Percentiles rank a stretch among this genome's conserved stretches.
Evolutionary conservation across 2,113 vertebrate genomes (phyloP).

Genomic region (Podocnemis expansa): DNA sequence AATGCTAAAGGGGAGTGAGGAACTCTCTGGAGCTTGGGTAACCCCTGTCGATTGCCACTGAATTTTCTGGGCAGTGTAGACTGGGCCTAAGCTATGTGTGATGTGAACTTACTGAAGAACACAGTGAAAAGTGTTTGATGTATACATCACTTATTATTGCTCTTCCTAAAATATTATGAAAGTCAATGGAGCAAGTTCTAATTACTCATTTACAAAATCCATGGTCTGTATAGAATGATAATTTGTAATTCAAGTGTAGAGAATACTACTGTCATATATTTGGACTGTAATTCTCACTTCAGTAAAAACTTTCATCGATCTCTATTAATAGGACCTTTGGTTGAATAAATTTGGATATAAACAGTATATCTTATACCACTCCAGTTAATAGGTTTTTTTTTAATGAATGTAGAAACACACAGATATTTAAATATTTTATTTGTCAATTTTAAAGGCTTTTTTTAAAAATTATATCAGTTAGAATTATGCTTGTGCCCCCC

Average conservation of each 20-base stretch:
- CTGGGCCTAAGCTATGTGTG: slow-evolving; percentile 5
- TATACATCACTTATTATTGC: slow-evolving; percentile 56
- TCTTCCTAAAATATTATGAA: slow-evolving; percentile 44
- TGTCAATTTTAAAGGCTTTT: neutral
- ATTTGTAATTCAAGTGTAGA: slow-evolving; percentile 62
- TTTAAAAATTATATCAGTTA: neutral
- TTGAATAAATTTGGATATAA: neutral
- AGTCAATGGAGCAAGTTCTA: slow-evolving; percentile 47
- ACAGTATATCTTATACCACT: neutral
- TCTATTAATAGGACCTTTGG: neutral
- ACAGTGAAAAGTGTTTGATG: slow-evolving; percentile 24
- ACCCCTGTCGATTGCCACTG: too few relatives aligned
- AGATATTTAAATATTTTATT: slow-evolving; percentile 16
- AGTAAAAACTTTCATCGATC: slow-evolving; percentile 24
- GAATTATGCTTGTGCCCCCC: neutral
- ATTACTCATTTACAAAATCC: slow-evolving; percentile 64
- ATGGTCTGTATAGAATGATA: slow-evolving; percentile 9
- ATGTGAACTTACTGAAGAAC: slow-evolving; percentile 50
- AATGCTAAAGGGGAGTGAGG: too few relatives aligned
- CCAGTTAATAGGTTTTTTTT: neutral
- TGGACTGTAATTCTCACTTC: slow-evolving; percentile 19
- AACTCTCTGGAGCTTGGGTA: too few relatives aligned
- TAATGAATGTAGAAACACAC: neutral
- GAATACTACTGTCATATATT: slow-evolving; percentile 46
- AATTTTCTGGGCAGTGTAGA: too few relatives aligned